Evolutionary conservation across 2,888 invertebrate genomes (phyloP).

Genomic region (Kryphioiulus occultus): DNA sequence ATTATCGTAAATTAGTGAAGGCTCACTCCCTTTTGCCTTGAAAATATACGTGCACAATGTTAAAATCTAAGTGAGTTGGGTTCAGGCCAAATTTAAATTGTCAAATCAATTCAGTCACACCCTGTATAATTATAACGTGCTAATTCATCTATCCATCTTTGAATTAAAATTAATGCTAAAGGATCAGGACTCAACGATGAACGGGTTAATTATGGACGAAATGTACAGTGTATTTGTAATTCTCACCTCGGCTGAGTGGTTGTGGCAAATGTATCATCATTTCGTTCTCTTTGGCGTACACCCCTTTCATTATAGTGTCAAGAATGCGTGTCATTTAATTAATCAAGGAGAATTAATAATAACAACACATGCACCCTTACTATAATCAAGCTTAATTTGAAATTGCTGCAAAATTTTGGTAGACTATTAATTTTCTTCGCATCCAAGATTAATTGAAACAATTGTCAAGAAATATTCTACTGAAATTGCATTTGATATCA

Average conservation of each 20-base stretch:
- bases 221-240: neutral
- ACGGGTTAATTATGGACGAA: too few species aligned
- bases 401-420: neutral
- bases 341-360: neutral
- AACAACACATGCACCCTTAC: neutral
- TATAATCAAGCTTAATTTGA: neutral
- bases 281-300: neutral
- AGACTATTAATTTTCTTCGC: neutral
- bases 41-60: too few species aligned
- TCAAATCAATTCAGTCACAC: too few species aligned
- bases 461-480: neutral
- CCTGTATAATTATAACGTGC: too few species aligned
- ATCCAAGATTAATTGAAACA: neutral
- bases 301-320: neutral
- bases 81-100: too few species aligned
- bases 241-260: neutral
- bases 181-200: too few species aligned
- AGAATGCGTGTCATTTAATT: neutral
- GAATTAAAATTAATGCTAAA: too few species aligned
- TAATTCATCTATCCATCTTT: too few species aligned
- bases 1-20: neutral
- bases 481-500: neutral
- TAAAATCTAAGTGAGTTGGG: too few species aligned
- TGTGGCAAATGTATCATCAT: neutral
- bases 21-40: neutral